Conservation (phyloP, 2,797 vertebrate species). For the Gadopsis marmoratus region DNA sequence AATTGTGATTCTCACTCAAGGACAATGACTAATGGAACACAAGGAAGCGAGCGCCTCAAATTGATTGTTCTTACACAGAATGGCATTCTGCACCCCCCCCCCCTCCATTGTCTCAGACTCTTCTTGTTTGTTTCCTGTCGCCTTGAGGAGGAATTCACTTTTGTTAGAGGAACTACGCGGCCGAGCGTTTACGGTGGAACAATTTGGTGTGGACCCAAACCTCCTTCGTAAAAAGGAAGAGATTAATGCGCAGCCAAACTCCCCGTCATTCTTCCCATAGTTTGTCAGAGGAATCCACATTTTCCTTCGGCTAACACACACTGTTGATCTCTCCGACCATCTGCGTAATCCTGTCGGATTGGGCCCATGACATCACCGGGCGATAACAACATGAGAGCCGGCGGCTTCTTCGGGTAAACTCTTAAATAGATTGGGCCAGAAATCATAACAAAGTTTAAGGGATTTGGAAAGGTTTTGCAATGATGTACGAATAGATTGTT, state of each 20-base stretch:
- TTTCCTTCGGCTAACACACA: conserved; percentile 66
- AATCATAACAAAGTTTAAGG: conserved; percentile 76
- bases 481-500: conserved; percentile 65
- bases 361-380: conserved; percentile 75
- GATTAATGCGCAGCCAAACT: conserved; percentile 58
- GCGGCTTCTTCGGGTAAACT: conserved; percentile 60
- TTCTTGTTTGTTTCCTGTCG: conserved; percentile 63
- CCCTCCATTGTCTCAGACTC: conserved; percentile 66
- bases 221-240: conserved; percentile 50
- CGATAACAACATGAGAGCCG: conserved; percentile 70
- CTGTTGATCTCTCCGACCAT: conserved; percentile 59
- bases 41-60: conserved; percentile 30
- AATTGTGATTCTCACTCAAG: conserved; percentile 51
- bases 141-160: conserved; percentile 57
- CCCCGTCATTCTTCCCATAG: conserved; percentile 71
- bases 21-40: conserved; percentile 69
- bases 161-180: conserved; percentile 46
- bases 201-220: conserved; percentile 58
- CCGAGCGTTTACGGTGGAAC: conserved; percentile 59
- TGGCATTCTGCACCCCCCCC: conserved; percentile 30
- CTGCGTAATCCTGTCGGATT: conserved; percentile 71
- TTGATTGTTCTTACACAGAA: conserved; percentile 54
- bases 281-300: conserved; percentile 69
- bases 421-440: conserved; percentile 57
- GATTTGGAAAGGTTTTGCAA: conserved; percentile 73